A percentile compares a stretch with the other conserved stretches of the same genome.
phyloP scores from a whole-genome alignment of 2,888 invertebrate species.

The Eudemis profundana region DNA sequence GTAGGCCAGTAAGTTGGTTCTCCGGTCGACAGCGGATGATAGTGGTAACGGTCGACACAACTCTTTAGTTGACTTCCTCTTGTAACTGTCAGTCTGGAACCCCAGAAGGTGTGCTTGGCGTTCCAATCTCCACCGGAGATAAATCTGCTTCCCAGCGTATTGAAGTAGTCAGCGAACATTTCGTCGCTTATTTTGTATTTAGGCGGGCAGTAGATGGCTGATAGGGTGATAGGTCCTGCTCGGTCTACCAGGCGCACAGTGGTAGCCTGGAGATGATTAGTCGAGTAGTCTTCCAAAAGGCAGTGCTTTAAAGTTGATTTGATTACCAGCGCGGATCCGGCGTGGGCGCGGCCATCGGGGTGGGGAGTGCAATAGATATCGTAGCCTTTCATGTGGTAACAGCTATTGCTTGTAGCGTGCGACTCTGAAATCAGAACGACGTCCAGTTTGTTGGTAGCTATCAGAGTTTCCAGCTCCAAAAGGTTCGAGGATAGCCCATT shows the following conservation, averaged over 20 bases:
- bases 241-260: neutral
- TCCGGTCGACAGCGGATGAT: slow-evolving; percentile 15
- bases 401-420: too few species aligned
- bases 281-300: neutral
- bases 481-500: slow-evolving; percentile 25
- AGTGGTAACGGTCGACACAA: neutral
- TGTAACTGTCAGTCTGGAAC: neutral
- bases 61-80: neutral
- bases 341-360: neutral
- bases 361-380: neutral
- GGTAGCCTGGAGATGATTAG: neutral
- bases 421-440: neutral
- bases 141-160: neutral
- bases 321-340: neutral
- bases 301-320: neutral
- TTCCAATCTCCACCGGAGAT: neutral
- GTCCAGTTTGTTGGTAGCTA: neutral
- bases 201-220: slow-evolving; percentile 5
- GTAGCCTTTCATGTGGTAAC: neutral
- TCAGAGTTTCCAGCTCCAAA: neutral
- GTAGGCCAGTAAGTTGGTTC: slow-evolving; percentile 50
- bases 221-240: neutral
- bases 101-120: too few species aligned
- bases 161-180: neutral
- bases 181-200: neutral